Base-by-base conservation (phyloP, 2,797 vertebrate species). In the Choloepus didactylus region DNA sequence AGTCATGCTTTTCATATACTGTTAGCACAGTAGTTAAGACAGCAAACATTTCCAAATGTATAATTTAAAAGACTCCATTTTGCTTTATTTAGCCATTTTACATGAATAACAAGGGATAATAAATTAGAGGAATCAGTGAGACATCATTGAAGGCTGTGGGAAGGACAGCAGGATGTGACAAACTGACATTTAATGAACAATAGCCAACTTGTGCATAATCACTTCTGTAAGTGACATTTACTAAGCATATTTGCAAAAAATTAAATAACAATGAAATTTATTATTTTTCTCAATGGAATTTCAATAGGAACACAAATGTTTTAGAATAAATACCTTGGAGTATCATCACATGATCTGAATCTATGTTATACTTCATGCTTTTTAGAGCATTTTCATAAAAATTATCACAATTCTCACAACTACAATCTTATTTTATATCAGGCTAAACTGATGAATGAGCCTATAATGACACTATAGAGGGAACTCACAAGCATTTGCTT, bases 141-240 rank as follows among this genome's bases (percentile, higher is more conserved):
- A n/a, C n/a, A 25, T 83, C 15, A 41, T 0, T 85, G 66, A 89
- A 69, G 19, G 7, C 70, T 76, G 16, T 35, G 14, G 54, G 49
- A 93, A 84, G 44, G 25, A 21, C 44, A 64, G 59, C 9, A 87
- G 51, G 27, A 89, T 87, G 64, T 7, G 76, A 51, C 59, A 85
- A 77, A 1, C 29, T 79, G 29, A 35, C 75, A 66, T 51, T 5
- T 59, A 86, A 70, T 27, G 66, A 66, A 73, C 10, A 73, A 1
- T 16, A 91, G 67, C 8, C 6, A 81, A 35, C 12, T 84, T 84
- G 15, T 70, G 9, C 31, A 27, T 41, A 72, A 91, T 77, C 27
- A 94, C 9, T 75, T 88, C 25, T 84, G 6, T 91, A 70, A 86
- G 41, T 77, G 44, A 41, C 54, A 70, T 83, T 87, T 92, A 27